A percentile compares a stretch with the other conserved stretches of the same genome.
Evolutionary conservation across 2,797 vertebrate species (phyloP).

Genomic region (Scolopax bukidnonensis): DNA sequence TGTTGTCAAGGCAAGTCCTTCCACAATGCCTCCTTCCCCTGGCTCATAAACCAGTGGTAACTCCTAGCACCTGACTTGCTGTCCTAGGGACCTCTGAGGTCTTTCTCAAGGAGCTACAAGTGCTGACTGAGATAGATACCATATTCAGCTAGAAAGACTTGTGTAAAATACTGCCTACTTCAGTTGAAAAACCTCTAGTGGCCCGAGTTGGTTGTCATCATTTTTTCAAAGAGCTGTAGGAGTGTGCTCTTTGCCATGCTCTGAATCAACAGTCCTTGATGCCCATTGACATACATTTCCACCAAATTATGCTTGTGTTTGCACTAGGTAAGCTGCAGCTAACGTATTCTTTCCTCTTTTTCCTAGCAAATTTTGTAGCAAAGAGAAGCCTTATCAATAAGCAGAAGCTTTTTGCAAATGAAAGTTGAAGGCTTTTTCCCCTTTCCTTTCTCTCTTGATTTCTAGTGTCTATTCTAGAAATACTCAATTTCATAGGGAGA

Average conservation of each 20-base stretch:
- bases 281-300: background rate
- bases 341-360: background rate
- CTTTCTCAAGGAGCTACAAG: background rate
- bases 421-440: background rate
- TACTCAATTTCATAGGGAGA: background rate
- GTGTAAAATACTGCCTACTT: background rate
- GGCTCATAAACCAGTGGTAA: background rate
- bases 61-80: background rate
- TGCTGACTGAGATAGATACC: background rate
- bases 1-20: background rate
- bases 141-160: background rate
- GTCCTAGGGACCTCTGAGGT: background rate
- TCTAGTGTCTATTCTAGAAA: background rate
- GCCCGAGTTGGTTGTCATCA: background rate
- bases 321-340: background rate
- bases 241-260: background rate
- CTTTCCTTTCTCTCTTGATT: background rate
- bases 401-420: background rate
- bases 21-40: rapidly evolving
- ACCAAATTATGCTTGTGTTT: background rate
- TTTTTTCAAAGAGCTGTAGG: background rate
- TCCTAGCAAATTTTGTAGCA: background rate
- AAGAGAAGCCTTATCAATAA: background rate
- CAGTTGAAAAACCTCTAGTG: background rate
- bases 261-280: background rate